phyloP scores from a whole-genome alignment of 2,888 invertebrate species.

The Apodemia mormo region DNA sequence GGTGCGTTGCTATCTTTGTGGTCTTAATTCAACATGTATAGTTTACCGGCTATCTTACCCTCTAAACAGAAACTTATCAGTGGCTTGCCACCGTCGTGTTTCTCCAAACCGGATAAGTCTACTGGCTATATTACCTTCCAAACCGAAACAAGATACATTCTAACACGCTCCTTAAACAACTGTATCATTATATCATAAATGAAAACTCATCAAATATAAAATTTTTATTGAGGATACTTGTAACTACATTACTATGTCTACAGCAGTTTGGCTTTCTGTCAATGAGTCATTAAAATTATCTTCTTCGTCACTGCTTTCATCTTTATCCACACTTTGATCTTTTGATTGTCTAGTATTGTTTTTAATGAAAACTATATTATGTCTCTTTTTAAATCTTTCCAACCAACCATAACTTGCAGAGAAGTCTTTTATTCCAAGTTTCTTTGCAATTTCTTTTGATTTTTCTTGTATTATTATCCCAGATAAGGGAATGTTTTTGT shows the following conservation, averaged over 20 bases:
- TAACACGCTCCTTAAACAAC: no score
- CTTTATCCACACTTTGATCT: not conserved
- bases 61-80: no score
- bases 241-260: not conserved
- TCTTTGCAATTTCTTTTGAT: constrained; percentile 35
- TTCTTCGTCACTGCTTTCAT: not conserved
- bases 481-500: constrained; percentile 35
- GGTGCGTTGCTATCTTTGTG: no score
- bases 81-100: no score
- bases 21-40: no score
- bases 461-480: constrained; percentile 38
- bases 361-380: constrained; percentile 21
- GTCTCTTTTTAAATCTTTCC: constrained; percentile 20
- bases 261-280: not conserved
- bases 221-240: no score
- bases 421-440: constrained; percentile 35
- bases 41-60: no score
- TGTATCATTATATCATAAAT: no score
- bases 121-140: no score
- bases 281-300: not conserved
- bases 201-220: no score
- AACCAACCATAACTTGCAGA: constrained; percentile 38
- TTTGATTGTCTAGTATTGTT: not conserved
- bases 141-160: no score
- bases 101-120: no score